phyloP scores from a whole-genome alignment of 2,888 invertebrate species.

The Teinopalpus imperialis region DNA sequence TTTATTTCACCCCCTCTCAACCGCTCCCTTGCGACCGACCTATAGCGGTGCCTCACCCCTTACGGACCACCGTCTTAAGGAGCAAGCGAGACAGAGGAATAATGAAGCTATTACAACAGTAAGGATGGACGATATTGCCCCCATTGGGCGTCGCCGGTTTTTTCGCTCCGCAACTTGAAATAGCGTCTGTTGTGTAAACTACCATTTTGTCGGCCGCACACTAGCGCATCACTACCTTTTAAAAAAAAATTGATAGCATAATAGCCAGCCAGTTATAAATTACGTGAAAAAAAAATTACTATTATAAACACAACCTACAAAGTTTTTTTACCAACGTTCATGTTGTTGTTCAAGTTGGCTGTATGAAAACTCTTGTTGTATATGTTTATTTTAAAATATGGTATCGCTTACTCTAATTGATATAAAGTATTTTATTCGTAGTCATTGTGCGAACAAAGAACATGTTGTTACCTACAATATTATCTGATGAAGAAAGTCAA shows the following conservation, averaged over 20 bases:
- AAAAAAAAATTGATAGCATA: neutral
- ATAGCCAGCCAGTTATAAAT: neutral
- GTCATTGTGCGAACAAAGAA: conserved; percentile 3
- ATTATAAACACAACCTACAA: neutral
- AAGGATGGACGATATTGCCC: conserved; percentile 33
- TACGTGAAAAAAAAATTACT: neutral
- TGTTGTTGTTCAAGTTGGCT: neutral
- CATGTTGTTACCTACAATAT: conserved; percentile 5
- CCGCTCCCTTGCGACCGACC: conserved; percentile 45
- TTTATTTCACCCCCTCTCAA: conserved; percentile 57
- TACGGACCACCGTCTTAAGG: conserved; percentile 35
- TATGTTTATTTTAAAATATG: neutral
- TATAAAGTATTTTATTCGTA: conserved; percentile 1
- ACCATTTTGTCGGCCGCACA: conserved; percentile 9
- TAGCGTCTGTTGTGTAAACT: conserved; percentile 9
- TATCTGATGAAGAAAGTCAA: conserved; percentile 12
- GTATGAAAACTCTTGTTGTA: too few relatives aligned
- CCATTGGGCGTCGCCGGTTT: conserved; percentile 35
- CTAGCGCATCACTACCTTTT: neutral
- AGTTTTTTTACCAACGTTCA: neutral
- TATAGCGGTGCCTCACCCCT: conserved; percentile 47
- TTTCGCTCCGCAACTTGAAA: conserved; percentile 7
- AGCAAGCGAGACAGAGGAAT: conserved; percentile 54
- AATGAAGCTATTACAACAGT: conserved; percentile 35
- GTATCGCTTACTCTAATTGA: neutral